Base-by-base conservation (phyloP, 2,113 vertebrate species). In the Notothenia coriiceps region DNA sequence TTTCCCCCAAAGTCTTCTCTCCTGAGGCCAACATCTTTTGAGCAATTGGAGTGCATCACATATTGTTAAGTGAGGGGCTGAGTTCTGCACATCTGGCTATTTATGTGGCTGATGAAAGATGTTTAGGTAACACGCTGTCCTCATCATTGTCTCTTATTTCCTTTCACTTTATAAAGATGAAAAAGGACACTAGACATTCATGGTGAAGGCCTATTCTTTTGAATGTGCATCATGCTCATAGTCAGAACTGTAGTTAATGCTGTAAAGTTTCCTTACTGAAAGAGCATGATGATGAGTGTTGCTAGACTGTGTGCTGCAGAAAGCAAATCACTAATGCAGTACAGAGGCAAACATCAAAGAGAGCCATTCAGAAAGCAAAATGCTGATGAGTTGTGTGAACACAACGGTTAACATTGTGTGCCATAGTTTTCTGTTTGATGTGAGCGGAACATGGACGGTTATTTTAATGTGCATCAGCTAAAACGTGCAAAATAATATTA, bases 261-360 rank as follows among this genome's bases (percentile, higher is more conserved):
- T 72, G 51, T 77, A 43, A 78, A 65, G 0, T 44, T 74, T 63
- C 55, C 29, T 64, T 5, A 43, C 35, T 52, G n/a, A 51, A 64
- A 40, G 50, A 54, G 68, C 46, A 82, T 59, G 68, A 61, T 61
- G 50, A 17, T 33, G 74, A 78, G 44, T 22, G 40, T 75, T 83
- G 79, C 44, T 85, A 55, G 72, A 73, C 68, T 77, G 63, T 83
- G 75, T 77, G 89, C 82, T 77, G 77, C 33, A 75, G 83, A 80
- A 66, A 74, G 87, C 76, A 80, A 79, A 80, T 83, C 70, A 72
- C 66, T 82, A 75, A 88, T 79, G 82, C 57, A 72, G 86, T 51
- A 55, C 64, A 86, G 75, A 55, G 63, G 20, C 70, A 62, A 80
- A 89, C 86, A 88, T 92, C 88, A 88, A 93, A 91, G 88, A 35